Evolutionary conservation across 2,797 vertebrate genomes (phyloP), one percentile per base, ranked within the genome.

Genomic region (Propithecus deckenii): DNA sequence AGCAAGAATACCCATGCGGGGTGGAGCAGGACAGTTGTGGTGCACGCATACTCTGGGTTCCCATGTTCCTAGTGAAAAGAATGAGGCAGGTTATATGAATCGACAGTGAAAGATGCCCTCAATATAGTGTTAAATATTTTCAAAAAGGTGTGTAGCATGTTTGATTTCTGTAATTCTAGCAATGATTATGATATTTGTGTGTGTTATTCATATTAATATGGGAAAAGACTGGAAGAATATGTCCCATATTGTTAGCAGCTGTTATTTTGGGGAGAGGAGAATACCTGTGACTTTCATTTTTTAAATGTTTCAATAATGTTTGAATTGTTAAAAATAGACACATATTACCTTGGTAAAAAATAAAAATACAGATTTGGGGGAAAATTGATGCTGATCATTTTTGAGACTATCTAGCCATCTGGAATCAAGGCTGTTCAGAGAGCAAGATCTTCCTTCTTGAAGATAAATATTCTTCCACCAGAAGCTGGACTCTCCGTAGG

Each of bases 261-360:
- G 97, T 84, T 97, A 96, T 93, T 97, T 94, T 4, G 12, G 75
- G 93, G 94, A 89, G 80, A 96, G 94, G 93, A 93, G 65, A 95
- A 93, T 97, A 98, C 97, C 97, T 98, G 97, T 96, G 97, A 97
- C 95, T 97, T 96, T 97, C 96, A 97, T 93, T 95, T 97, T 93
- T 91, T 94, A 94, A 97, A 97, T 78, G 52, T 96, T 97, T 43
- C 43, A 32, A 22, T 95, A 96, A 92, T 91, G 67, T 97, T 97
- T 93, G 93, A 89, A 85, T 95, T 89, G 59, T 89, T 97, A 97
- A 97, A 98, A 98, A 97, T 96, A 98, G 87, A 78, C 50, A 81
- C 63, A 7, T 7, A 87, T 52, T 97, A 97, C 94, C 89, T 97
- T 96, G 81, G 89, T 93, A 85, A 92, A 92, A 87, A 57, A 80